Base-by-base conservation (phyloP, 2,888 invertebrate genomes). In the Drosophila setosimentum region DNA sequence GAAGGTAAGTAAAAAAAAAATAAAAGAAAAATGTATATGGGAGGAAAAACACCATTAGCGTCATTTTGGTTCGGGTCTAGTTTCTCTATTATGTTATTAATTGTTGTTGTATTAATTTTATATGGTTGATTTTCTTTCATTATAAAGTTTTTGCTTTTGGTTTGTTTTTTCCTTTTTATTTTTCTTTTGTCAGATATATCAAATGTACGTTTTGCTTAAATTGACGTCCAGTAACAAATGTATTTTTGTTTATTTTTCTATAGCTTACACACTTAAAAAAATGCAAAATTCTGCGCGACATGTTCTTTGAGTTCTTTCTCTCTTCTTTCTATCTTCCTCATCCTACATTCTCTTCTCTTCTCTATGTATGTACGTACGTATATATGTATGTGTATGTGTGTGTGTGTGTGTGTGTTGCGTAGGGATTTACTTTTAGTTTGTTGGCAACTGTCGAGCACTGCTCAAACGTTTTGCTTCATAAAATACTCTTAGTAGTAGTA, bases 231-330 rank as follows among this genome's bases (percentile, higher is more conserved):
- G 86, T 80, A 91, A 84, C 84, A 89, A 90, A 86, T 83, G 71
- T 62, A 55, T 77, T 61, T 54, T 55, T 64, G 13, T 53, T 53
- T 54, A 27, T 29, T 29, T 54, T 68, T 51, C 49, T 60, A 37
- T 63, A 76, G 79, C 83, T 84, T 91, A 80, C 81, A 82, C 77
- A 69, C 75, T 82, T 82, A 86, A 91, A 86, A 91, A 92, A 92
- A 92, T 92, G 92, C 92, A 92, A 92, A 92, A 91, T 91, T 92
- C 91, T 91, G 83, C 78, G 83, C 85, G 85, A 84, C 87, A 86
- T 74, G 60, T 84, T 73, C 67, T 55, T 30, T 29, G 70, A 60
- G 68, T 63, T 74, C 63, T 35, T 18, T 53, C 24, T 53, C 32
- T 57, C 48, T n/a, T 49, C 45, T 55, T 33, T 48, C 30, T 35